Base-by-base conservation (phyloP, 2,113 vertebrate species). In the Arenaria interpres region DNA sequence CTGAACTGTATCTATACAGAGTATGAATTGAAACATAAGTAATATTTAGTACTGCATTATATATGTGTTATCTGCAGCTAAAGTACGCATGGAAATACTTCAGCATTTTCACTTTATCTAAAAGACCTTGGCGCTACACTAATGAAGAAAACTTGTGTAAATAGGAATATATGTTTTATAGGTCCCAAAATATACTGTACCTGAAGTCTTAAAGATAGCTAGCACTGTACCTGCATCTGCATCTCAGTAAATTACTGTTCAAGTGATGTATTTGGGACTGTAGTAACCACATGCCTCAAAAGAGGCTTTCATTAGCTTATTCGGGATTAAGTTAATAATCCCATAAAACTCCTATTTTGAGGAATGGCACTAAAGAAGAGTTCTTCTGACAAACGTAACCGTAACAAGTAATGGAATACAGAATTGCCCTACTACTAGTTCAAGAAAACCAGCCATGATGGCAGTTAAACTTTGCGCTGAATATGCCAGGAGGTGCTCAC, bases 261-360 rank as follows among this genome's bases (percentile, higher is more conserved):
- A 60, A 60, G n/a, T 48, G 77, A 85, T 53, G 21, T 45, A 76
- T 90, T 56, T 89, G 50, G 66, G 71, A 78, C 66, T 80, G 63
- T 50, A 76, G 73, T 43, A 78, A 80, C 60, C 82, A 54, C 89
- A 78, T 41, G 69, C 57, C 50, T 90, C 73, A 71, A 87, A 95
- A 96, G 95, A 92, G n/a, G 94, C 91, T 97, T 97, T 95, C 87
- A 83, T 96, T 96, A 93, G 64, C 73, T 96, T 94, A 96, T 76
- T 94, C 37, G 48, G 90, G 85, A 97, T 97, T 95, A 96, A 22
- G 68, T 80, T 95, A 91, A 90, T 95, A 96, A 97, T 97, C 95
- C 59, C 69, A 80, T 88, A 67, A 51, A 92, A 54, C 33, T 57
- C 54, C 88, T 91, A 89, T 88, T 95, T 93, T 95, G 76, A 83